phyloP scores from a whole-genome alignment of 2,797 vertebrate genomes.

The Sebastes steindachneri region DNA sequence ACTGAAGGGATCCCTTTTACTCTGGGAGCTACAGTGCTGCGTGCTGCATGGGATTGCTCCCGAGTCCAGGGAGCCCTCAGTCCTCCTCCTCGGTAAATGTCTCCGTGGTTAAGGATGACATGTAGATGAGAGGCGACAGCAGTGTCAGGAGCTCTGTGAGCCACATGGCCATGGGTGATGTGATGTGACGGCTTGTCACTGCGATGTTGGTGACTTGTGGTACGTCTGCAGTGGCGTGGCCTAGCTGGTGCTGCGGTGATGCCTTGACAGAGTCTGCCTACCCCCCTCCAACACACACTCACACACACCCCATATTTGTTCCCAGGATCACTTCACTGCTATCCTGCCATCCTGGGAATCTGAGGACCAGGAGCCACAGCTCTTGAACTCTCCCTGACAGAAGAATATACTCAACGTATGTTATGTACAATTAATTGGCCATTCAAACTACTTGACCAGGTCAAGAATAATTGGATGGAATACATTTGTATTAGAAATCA shows the following conservation, averaged over 20 bases:
- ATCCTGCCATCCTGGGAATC: slow-evolving; percentile 1
- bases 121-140: slow-evolving; percentile 81
- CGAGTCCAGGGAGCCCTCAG: slow-evolving; percentile 35
- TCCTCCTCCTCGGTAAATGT: slow-evolving; percentile 53
- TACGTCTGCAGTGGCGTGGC: slow-evolving; percentile 60
- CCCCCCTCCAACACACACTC: not conserved
- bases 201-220: slow-evolving; percentile 72
- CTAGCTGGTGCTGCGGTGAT: slow-evolving; percentile 63
- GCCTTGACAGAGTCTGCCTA: slow-evolving; percentile 45
- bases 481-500: not conserved
- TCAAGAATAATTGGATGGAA: not conserved
- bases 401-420: slow-evolving; percentile 4
- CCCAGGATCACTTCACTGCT: slow-evolving; percentile 25
- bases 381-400: slow-evolving; percentile 23
- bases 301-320: slow-evolving; percentile 10
- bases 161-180: slow-evolving; percentile 77
- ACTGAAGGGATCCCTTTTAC: slow-evolving; percentile 17
- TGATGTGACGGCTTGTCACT: slow-evolving; percentile 84
- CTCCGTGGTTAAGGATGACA: slow-evolving; percentile 64
- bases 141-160: slow-evolving; percentile 77
- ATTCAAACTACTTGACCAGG: not conserved
- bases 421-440: not conserved
- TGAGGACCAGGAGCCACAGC: not conserved
- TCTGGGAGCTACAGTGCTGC: not conserved
- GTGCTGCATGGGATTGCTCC: slow-evolving; percentile 12